A percentile compares a stretch with the other conserved stretches of the same genome.
phyloP scores from a whole-genome alignment of 2,797 vertebrate genomes.

The Pipistrellus kuhlii region DNA sequence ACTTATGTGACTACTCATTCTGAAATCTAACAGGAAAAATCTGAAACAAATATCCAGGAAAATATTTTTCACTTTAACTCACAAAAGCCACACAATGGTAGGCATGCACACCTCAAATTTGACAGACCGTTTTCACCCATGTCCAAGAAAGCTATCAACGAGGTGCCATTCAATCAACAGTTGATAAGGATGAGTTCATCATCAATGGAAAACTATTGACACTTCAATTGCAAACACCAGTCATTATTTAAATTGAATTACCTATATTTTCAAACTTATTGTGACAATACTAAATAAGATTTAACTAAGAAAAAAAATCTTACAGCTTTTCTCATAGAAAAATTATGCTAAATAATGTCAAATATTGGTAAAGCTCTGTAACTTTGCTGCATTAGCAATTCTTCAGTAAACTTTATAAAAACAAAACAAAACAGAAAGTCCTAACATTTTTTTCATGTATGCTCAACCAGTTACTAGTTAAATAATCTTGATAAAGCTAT shows the following conservation, averaged over 20 bases:
- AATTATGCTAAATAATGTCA: background rate
- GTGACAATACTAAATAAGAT: background rate
- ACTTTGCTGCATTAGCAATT: conserved; percentile 9
- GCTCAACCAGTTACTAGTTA: background rate
- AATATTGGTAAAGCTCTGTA: background rate
- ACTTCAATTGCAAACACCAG: background rate
- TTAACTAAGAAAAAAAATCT: background rate
- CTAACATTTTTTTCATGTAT: background rate
- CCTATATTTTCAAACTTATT: background rate
- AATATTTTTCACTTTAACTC: conserved; percentile 19
- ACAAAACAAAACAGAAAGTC: background rate
- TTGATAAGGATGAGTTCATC: background rate
- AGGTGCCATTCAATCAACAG: background rate
- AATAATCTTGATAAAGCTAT: background rate
- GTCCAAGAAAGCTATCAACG: background rate
- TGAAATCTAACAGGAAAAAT: background rate
- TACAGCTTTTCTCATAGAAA: background rate
- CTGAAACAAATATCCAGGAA: background rate
- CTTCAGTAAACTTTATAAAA: background rate
- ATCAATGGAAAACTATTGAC: background rate
- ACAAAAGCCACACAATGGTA: background rate
- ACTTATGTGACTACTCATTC: background rate
- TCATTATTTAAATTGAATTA: conserved; percentile 25
- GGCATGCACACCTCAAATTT: background rate
- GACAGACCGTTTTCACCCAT: background rate